Percentiles rank a stretch among this genome's conserved stretches.
phyloP scores from a whole-genome alignment of 2,797 vertebrate genomes.

The Smutsia temminckii region DNA sequence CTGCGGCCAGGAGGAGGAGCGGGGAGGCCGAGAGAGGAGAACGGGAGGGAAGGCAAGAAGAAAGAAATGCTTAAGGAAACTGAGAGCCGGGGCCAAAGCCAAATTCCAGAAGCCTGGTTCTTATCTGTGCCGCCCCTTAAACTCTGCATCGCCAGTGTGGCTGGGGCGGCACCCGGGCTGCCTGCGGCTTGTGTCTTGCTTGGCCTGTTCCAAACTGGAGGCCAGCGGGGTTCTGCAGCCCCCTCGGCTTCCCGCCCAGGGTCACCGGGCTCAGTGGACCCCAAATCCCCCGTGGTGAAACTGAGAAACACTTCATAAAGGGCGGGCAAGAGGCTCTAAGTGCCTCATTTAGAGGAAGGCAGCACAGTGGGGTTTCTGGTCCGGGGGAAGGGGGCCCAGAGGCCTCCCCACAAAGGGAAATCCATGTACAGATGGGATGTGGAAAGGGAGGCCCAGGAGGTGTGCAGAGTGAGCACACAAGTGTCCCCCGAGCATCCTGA shows the following conservation, averaged over 20 bases:
- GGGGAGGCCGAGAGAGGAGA: not conserved
- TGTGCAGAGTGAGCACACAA: not conserved
- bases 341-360: not conserved
- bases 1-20: not conserved
- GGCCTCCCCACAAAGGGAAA: not conserved
- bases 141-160: not conserved
- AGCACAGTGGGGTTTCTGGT: not conserved
- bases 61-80: not conserved
- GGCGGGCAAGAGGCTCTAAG: not conserved
- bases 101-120: conserved; percentile 52
- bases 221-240: not conserved
- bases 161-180: not conserved
- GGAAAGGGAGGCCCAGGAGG: not conserved
- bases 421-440: not conserved
- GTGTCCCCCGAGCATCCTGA: not conserved
- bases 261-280: not conserved
- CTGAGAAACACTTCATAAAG: not conserved
- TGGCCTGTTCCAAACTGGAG: not conserved
- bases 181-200: not conserved
- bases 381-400: not conserved
- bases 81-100: not conserved
- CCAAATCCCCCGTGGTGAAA: not conserved
- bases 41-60: not conserved
- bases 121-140: conserved; percentile 40
- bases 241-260: not conserved